Base-by-base conservation (phyloP, 2,113 vertebrate genomes). In the Microcebus jonahi region DNA sequence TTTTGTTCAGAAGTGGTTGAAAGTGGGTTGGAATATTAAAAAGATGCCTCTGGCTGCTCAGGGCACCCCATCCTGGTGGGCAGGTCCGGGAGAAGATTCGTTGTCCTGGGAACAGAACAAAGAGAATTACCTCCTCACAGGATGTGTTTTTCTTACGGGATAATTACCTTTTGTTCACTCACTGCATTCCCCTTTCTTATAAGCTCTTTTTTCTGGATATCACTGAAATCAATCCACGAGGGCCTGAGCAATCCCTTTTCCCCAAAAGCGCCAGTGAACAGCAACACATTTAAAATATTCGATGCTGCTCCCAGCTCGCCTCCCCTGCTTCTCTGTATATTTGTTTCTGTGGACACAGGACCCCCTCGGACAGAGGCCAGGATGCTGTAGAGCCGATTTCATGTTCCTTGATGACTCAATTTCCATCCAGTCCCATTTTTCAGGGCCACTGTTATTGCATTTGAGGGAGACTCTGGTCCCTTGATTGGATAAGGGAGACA, bases 1-100 rank as follows among this genome's bases (percentile, higher is more conserved):
- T 97, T 34, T 4, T 39, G 87, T 95, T 98, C 93, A 36, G 97
- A 75, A 97, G 86, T 97, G 94, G 91, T 42, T 77, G 18, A 94
- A 99, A 99, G 96, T 99, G 99, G 42, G 45, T 90, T 31, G 14
- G 65, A 63, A 87, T 90, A 81, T 93, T 75, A 48, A 61, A 45
- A 83, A 68, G 87, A 29, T 10, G 1, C 2, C 0, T 12, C 13
- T 61, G 70, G 68, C 39, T 75, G 68, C 34, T 71, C 18, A 53
- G 63, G 14, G 48, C 21, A 6, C 9, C 13, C 27, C 10, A 0
- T 85, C 67, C n/a, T 55, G 55, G 36, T 23, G 14, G 11, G 11
- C 29, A 50, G 59, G 70, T 71, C 39, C 25, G 2, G 31, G 11
- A 23, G 67, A 29, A 76, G 68, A 20, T 25, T 68, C 61, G 36